Base-by-base conservation (phyloP, 92 coral and sea anemone genomes). In the Nematostella vectensis region DNA sequence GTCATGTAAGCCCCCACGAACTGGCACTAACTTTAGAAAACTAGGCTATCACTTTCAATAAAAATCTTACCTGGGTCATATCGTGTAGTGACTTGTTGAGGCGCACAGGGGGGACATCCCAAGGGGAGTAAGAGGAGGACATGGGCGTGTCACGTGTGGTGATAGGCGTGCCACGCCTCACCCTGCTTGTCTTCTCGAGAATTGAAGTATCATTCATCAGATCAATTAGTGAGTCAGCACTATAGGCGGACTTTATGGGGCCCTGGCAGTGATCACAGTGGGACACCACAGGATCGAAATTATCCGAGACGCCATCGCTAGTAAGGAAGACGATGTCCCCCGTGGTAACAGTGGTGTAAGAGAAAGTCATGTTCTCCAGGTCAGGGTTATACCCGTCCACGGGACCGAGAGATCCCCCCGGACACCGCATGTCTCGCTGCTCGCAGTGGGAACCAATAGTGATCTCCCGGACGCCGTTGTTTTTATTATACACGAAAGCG, bases 361-460 rank as follows among this genome's bases (percentile, higher is more conserved):
- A 93, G 59, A 80, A 85, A 1, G 99, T 93, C 42, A 93, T 67
- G 59, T 93, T 93, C 9, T 80, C 64, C 10, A 93, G 65, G 60
- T 93, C 99, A 37, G 99, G 99, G 57, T 93, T 87, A 67, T 86
- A 74, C 16, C 99, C 99, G 58, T 86, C 93, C 0, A 78, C 83
- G 13, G 96, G 96, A 3, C 99, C 99, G 31, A 93, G 74, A 0
- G 96, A 93, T 0, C 99, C 99, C n/a, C 99, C 99, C 4, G 99
- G 85, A 44, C 83, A 70, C 0, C 87, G 83, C 99, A 93, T 86
- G 54, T 93, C 99, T 45, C 99, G 82, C 15, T 61, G 59, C 52
- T 69, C 65, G 40, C 49, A 73, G 54, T 93, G 99, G 6, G 99
- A 93, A 10, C 99, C 99, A 33, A 78, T 48, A n/a, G 99, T 93